phyloP scores from a whole-genome alignment of 2,113 vertebrate species.

The Crocuta crocuta region DNA sequence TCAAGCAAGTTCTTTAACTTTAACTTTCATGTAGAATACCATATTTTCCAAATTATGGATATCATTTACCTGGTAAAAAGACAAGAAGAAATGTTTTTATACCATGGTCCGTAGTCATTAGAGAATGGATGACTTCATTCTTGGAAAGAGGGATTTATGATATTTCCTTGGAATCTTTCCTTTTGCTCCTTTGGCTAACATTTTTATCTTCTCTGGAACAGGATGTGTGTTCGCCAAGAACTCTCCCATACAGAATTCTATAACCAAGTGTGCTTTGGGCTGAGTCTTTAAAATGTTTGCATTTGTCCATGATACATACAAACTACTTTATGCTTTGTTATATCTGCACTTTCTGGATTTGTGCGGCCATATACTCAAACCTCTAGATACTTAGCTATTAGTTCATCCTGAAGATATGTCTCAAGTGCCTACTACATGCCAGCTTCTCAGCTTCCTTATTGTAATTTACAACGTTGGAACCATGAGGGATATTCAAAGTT shows the following conservation, averaged over 20 bases:
- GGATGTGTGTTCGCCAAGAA: conserved; percentile 20
- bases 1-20: not conserved
- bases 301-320: not conserved
- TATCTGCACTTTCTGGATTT: not conserved
- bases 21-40: not conserved
- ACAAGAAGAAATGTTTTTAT: not conserved
- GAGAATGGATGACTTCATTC: not conserved
- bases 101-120: not conserved
- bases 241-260: not conserved
- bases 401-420: not conserved
- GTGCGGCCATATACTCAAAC: not conserved
- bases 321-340: not conserved
- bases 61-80: not conserved
- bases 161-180: not conserved
- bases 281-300: not conserved
- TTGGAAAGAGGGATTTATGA: not conserved
- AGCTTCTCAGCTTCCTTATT: not conserved
- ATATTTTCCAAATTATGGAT: conserved; percentile 23
- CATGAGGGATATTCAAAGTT: not conserved
- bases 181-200: not conserved
- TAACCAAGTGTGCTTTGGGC: not conserved
- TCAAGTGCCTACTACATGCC: not conserved
- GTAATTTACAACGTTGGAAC: not conserved
- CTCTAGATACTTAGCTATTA: not conserved
- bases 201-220: conserved; percentile 32